Evolutionary conservation across 2,113 vertebrate species (phyloP).

Genomic region (Albula glossodonta): DNA sequence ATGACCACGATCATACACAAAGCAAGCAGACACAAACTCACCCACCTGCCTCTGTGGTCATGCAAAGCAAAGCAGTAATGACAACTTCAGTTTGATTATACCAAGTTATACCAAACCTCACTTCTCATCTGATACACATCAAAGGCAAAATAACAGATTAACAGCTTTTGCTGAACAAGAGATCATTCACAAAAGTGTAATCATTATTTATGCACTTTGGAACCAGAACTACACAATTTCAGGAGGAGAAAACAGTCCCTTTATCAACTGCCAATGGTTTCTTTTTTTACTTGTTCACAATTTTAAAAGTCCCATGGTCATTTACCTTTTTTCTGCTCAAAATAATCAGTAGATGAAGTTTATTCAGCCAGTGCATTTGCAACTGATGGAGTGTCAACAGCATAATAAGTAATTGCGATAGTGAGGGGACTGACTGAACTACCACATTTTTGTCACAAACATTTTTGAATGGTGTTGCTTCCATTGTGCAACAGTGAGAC

Average conservation of each 20-base stretch:
- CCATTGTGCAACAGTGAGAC: no score
- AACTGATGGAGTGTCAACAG: no score
- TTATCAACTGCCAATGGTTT: neutral
- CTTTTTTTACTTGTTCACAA: neutral
- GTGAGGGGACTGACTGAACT: no score
- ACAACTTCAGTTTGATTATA: neutral
- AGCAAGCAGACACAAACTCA: neutral
- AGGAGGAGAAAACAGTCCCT: neutral
- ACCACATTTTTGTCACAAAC: no score
- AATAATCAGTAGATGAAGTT: neutral
- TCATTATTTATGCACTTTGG: neutral
- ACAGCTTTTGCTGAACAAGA: neutral
- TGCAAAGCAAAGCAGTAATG: neutral
- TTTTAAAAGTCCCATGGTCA: neutral
- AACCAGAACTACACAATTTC: slow-evolving; percentile 2
- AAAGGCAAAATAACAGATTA: neutral
- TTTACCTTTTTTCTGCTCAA: neutral
- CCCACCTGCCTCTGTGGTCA: neutral
- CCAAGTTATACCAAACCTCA: neutral
- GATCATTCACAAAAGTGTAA: neutral
- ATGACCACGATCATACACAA: neutral
- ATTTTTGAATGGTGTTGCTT: no score
- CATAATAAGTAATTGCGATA: no score
- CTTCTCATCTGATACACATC: neutral
- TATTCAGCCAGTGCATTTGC: neutral